Evolutionary conservation across 2,797 vertebrate genomes (phyloP).

Genomic region (Hypotaenidia okinawae): DNA sequence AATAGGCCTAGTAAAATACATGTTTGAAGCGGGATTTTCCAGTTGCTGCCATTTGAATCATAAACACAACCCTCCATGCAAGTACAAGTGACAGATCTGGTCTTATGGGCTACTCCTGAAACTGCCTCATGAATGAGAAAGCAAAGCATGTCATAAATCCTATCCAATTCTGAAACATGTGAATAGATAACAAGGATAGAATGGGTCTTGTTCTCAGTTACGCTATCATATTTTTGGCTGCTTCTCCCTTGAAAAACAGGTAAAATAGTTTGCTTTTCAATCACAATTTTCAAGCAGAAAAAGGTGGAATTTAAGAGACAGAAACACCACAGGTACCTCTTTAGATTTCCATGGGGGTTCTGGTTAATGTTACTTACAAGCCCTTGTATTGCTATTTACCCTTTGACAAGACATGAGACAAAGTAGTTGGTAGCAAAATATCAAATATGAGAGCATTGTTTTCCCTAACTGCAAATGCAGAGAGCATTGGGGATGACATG

Average conservation of each 20-base stretch:
- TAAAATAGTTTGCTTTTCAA: not conserved
- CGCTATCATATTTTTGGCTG: not conserved
- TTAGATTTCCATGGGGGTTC: not conserved
- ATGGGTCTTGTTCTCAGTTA: slow-evolving; percentile 6
- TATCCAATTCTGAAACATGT: not conserved
- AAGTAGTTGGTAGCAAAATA: slow-evolving; percentile 1
- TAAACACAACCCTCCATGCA: not conserved
- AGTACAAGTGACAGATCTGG: not conserved
- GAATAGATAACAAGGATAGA: not conserved
- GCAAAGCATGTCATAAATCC: not conserved
- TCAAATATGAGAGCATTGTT: not conserved
- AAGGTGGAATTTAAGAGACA: not conserved
- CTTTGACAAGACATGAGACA: not conserved
- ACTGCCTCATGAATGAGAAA: not conserved
- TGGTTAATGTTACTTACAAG: not conserved
- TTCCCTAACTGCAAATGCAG: slow-evolving; percentile 10
- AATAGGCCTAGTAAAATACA: not conserved
- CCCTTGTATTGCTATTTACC: not conserved
- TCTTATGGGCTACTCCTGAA: not conserved
- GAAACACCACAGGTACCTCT: not conserved
- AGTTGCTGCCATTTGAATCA: not conserved
- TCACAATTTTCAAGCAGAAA: not conserved
- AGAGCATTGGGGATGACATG: not conserved
- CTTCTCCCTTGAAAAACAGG: slow-evolving; percentile 28
- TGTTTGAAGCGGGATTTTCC: not conserved